A percentile compares a stretch with the other conserved stretches of the same genome.
phyloP scores from a whole-genome alignment of 2,888 invertebrate genomes.

The Alviniconcha strummeri region DNA sequence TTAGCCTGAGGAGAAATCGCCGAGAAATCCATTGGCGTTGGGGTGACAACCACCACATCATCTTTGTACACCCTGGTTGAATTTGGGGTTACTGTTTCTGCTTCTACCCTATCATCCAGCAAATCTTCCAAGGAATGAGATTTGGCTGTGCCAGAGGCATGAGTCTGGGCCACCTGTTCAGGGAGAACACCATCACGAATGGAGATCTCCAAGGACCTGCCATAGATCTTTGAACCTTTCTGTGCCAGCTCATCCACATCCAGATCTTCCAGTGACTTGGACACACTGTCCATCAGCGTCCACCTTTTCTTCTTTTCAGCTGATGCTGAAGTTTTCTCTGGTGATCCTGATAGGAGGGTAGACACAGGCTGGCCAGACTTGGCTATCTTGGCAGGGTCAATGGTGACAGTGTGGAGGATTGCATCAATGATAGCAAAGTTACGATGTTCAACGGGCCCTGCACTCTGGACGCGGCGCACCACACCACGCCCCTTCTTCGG shows the following conservation, averaged over 20 bases:
- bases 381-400: conserved; percentile 13
- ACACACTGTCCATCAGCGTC: conserved; percentile 18
- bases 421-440: conserved; percentile 21
- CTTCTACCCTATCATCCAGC: not conserved
- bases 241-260: conserved; percentile 7
- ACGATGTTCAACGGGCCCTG: not conserved
- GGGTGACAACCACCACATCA: conserved; percentile 20
- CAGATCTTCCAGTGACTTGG: conserved; percentile 20
- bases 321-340: not conserved
- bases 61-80: conserved; percentile 12
- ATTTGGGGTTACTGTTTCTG: not conserved
- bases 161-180: not conserved
- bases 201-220: conserved; percentile 15
- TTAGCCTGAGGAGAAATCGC: conserved; percentile 25
- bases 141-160: not conserved
- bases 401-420: conserved; percentile 24
- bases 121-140: not conserved
- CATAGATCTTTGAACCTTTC: conserved; percentile 19
- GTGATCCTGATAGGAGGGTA: not conserved
- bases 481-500: not conserved
- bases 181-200: conserved; percentile 6
- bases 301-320: conserved; percentile 4
- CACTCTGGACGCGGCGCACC: conserved; percentile 21
- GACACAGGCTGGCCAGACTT: conserved; percentile 4
- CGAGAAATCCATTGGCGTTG: conserved; percentile 24